These are phyloP conservation scores for Diloba caeruleocephala DNA, from an alignment of 2,888 invertebrate species.

Conservation along the genomic window DNA sequence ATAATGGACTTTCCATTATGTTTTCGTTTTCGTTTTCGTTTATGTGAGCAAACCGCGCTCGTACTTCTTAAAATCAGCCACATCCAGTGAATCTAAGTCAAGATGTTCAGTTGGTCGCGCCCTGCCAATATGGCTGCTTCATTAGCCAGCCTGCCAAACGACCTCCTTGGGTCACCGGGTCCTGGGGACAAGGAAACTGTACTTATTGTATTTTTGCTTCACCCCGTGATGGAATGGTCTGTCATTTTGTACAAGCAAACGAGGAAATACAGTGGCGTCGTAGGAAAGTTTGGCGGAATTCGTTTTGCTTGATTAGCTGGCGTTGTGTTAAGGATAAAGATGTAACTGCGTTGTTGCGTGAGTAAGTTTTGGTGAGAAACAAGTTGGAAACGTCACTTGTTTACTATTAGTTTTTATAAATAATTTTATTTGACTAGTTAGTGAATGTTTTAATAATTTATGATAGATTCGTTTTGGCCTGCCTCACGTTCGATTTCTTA, in stretches of 20 bases:
- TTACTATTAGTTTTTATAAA: background rate
- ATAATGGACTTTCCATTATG: too few species aligned
- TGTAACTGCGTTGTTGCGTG: background rate
- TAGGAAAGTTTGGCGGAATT: conserved; percentile 48
- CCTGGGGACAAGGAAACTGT: conserved; percentile 68
- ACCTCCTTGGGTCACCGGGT: conserved; percentile 62
- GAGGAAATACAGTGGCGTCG: conserved; percentile 67
- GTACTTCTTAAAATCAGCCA: conserved; percentile 1
- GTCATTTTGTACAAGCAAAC: conserved; percentile 75
- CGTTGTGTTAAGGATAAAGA: conserved; percentile 26
- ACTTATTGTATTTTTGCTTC: conserved; percentile 68
- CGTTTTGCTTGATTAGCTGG: conserved; percentile 56
- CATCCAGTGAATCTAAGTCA: conserved; percentile 51
- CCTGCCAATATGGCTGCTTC: conserved; percentile 83
- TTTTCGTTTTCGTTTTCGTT: too few species aligned
- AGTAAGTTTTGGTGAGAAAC: conserved; percentile 29
- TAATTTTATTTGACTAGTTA: too few species aligned
- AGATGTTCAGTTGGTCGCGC: conserved; percentile 66
- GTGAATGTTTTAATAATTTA: too few species aligned
- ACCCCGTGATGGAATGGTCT: conserved; percentile 73
- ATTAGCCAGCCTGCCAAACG: conserved; percentile 81
- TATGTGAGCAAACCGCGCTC: background rate
- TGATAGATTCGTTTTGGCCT: too few species aligned
- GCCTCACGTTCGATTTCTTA: too few species aligned
- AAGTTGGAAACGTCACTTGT: background rate